These are phyloP conservation scores for Agrypnus murinus DNA, from an alignment of 2,888 invertebrate genomes.

Conservation along the genomic window DNA sequence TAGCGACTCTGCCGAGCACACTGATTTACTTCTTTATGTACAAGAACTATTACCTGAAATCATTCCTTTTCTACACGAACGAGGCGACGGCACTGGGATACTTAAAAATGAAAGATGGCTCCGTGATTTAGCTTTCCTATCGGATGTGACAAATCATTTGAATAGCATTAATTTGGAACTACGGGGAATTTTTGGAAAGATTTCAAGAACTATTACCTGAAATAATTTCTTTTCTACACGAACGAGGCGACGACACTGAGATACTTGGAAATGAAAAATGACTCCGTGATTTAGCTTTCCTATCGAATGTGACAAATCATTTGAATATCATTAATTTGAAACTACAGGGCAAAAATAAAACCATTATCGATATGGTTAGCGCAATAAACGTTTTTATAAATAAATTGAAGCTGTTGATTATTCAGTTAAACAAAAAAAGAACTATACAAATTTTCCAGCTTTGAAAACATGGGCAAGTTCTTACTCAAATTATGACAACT, in stretches of 20 bases:
- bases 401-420: conserved; percentile 49
- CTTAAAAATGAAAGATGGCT: conserved; percentile 50
- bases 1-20: conserved; percentile 16
- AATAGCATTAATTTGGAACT: conserved; percentile 43
- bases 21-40: conserved; percentile 25
- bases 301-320: conserved; percentile 43
- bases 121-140: conserved; percentile 41
- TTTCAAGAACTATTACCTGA: conserved; percentile 55
- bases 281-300: conserved; percentile 43
- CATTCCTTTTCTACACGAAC: conserved; percentile 54
- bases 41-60: conserved; percentile 55
- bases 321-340: conserved; percentile 37
- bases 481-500: conserved; percentile 1
- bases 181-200: conserved; percentile 52
- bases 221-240: conserved; percentile 54
- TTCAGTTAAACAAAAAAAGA: conserved; percentile 36
- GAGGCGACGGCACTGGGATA: conserved; percentile 52
- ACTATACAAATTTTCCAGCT: conserved; percentile 22
- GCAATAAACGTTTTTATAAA: conserved; percentile 52
- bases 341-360: conserved; percentile 45
- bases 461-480: conserved; percentile 22
- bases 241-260: conserved; percentile 53
- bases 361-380: conserved; percentile 45
- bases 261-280: conserved; percentile 50
- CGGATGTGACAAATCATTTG: conserved; percentile 43